Evolutionary conservation across 2,888 invertebrate genomes (phyloP), one percentile per base, ranked within the genome.

Genomic region (Corythucha ciliata): DNA sequence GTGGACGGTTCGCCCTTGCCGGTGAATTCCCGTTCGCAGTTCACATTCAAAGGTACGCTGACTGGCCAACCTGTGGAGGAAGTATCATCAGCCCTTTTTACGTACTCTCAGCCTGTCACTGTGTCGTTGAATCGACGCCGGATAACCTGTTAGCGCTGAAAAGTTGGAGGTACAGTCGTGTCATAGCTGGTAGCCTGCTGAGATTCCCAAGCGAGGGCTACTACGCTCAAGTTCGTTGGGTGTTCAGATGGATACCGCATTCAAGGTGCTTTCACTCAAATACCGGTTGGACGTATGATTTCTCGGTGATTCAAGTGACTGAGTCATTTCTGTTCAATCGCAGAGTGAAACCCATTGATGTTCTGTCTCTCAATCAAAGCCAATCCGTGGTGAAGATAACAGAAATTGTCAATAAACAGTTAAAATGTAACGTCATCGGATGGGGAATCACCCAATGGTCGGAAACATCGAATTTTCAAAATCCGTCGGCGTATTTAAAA

Each of bases 361-460:
- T n/a, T n/a, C n/a, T n/a, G n/a, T n/a, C 12, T 7, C 8, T 12
- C 7, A 20, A 8, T 39, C 27, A 16, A 37, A 21, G n/a, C 12
- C 5, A 16, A 5, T 16, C 21, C 14, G n/a, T n/a, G n/a, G n/a
- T n/a, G n/a, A n/a, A n/a, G n/a, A n/a, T n/a, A n/a, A 18, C 7
- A 2, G n/a, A 14, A 12, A 21, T 26, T 12, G 39, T 48, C 18
- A 48, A 37, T n/a, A 8, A 29, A 4, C 29, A 48, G 29, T 18
- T 26, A 20, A 27, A 12, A 10, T 48, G 48, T 16, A 7, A 20
- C n/a, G 27, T 48, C 14, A 32, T 24, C 7, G 48, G 48, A 14
- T 48, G 48, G 48, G 48, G 48, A 12, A 27, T 27, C 20, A 48
- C 48, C n/a, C n/a, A n/a, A n/a, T n/a, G n/a, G n/a, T n/a, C n/a